A percentile compares a stretch with the other conserved stretches of the same genome.
phyloP scores from a whole-genome alignment of 2,797 vertebrate genomes.

The Zenarchopterus dispar region DNA sequence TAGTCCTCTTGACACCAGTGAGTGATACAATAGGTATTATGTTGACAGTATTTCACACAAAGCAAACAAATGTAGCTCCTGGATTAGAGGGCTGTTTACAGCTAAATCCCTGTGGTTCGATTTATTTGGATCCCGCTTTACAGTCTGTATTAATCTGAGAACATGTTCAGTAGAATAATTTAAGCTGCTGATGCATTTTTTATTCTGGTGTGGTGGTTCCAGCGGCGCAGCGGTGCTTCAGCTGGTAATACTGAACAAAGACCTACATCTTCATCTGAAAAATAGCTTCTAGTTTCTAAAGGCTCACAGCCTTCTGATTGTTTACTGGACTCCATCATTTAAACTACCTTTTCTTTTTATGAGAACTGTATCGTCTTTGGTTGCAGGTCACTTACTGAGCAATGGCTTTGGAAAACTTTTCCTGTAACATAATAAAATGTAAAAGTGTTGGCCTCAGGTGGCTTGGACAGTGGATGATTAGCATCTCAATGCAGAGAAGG shows the following conservation, averaged over 20 bases:
- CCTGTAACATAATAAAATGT: no score
- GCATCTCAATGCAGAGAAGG: slow-evolving; percentile 14
- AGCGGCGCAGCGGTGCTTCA: not conserved
- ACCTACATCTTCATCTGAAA: slow-evolving; percentile 2
- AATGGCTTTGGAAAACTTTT: no score
- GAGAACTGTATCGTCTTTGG: no score
- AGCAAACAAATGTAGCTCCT: slow-evolving; percentile 11
- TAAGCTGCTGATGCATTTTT: slow-evolving; percentile 3
- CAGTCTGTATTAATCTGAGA: slow-evolving; percentile 6
- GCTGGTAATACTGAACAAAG: slow-evolving; percentile 17
- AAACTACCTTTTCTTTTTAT: no score
- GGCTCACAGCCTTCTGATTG: not conserved
- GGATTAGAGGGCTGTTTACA: slow-evolving; percentile 24
- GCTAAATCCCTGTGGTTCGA: not conserved
- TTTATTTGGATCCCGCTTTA: slow-evolving; percentile 9
- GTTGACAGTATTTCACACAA: slow-evolving; percentile 10
- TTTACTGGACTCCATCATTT: no score
- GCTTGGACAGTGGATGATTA: not conserved
- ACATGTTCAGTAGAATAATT: slow-evolving; percentile 1
- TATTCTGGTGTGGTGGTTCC: not conserved
- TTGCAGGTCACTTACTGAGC: no score
- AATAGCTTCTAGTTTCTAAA: slow-evolving; percentile 14
- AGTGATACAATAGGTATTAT: not conserved
- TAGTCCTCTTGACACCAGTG: not conserved
- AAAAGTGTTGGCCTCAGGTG: no score